phyloP scores from a whole-genome alignment of 2,888 invertebrate species.

The Shargacucullia verbasci region DNA sequence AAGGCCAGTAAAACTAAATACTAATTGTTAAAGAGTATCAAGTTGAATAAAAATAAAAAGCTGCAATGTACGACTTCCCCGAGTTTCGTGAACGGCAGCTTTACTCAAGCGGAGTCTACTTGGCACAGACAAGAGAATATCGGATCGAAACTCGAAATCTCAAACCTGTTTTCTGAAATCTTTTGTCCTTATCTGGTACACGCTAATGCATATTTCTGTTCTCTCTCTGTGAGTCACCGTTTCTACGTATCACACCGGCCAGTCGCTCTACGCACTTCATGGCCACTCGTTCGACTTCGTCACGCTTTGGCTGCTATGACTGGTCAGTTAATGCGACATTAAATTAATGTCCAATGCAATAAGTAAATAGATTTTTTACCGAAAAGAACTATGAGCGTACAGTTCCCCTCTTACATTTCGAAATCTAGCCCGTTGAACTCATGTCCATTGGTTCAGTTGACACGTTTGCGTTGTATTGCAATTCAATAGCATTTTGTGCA shows the following conservation, averaged over 20 bases:
- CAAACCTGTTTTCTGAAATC: conserved; percentile 83
- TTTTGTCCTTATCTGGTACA: conserved; percentile 75
- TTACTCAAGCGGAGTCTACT: conserved; percentile 81
- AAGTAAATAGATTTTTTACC: conserved; percentile 75
- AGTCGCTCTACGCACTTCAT: conserved; percentile 87
- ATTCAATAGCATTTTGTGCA: conserved; percentile 38
- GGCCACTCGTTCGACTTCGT: conserved; percentile 87
- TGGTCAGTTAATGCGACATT: conserved; percentile 83
- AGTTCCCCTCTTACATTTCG: conserved; percentile 63
- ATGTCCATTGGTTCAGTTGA: conserved; percentile 44
- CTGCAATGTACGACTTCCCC: conserved; percentile 71
- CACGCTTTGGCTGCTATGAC: conserved; percentile 85
- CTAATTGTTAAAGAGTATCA: conserved; percentile 58
- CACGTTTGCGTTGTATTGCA: conserved; percentile 31
- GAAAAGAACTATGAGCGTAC: conserved; percentile 59
- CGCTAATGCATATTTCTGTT: conserved; percentile 70
- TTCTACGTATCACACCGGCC: conserved; percentile 82
- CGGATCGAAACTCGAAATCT: conserved; percentile 88
- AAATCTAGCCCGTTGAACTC: conserved; percentile 46
- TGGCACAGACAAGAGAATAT: conserved; percentile 86
- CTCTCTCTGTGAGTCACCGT: conserved; percentile 86
- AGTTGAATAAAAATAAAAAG: conserved; percentile 65
- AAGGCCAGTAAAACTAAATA: conserved; percentile 57
- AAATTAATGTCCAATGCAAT: conserved; percentile 82
- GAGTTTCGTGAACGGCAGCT: conserved; percentile 74